Evolutionary conservation across 2,113 vertebrate species (phyloP), one percentile per base, ranked within the genome.

Genomic region (Alethe castanea): DNA sequence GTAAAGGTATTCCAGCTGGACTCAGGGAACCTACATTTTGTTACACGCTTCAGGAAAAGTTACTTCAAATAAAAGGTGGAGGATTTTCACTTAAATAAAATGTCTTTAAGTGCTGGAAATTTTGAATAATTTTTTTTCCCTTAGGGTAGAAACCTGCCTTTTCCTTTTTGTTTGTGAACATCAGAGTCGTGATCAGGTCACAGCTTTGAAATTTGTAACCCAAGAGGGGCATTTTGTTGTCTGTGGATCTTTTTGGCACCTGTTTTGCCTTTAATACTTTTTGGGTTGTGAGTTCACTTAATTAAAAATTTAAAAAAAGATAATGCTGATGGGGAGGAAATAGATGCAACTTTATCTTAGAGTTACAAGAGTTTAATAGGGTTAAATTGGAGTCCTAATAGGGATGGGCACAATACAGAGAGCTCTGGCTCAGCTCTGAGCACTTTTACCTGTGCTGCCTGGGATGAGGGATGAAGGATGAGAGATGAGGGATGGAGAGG

Each of bases 361-460:
- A 60, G n/a, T 38, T 40, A n/a, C 6, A 42, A 31, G 9, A 15
- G 9, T 19, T 36, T 62, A 66, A 23, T 24, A 33, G 52, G 52
- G 60, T 81, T 38, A 64, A 52, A 66, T 36, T 7, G 1, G 5
- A 2, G 11, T 56, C 59, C 25, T 83, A 3, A 50, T 29, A 45
- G 25, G 48, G n/a, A 24, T 6, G 26, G n/a, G 12, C 12, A 26
- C 15, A 17, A 3, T 6, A 2, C 1, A 14, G 25, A 54, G 26
- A 79, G 40, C 53, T 76, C 9, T 80, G 19, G 16, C 36, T 80
- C 23, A 22, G 48, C 36, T n/a, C 16, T 22, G 69, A 73, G 50
- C 24, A 7, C 12, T 74, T 60, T 6, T 6, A 0, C 71, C 45
- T 15, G 71, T 7, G 1, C 7, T 2, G 4, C 11, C 24, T 0